phyloP scores from a whole-genome alignment of 2,113 vertebrate species.

The Castor canadensis region DNA sequence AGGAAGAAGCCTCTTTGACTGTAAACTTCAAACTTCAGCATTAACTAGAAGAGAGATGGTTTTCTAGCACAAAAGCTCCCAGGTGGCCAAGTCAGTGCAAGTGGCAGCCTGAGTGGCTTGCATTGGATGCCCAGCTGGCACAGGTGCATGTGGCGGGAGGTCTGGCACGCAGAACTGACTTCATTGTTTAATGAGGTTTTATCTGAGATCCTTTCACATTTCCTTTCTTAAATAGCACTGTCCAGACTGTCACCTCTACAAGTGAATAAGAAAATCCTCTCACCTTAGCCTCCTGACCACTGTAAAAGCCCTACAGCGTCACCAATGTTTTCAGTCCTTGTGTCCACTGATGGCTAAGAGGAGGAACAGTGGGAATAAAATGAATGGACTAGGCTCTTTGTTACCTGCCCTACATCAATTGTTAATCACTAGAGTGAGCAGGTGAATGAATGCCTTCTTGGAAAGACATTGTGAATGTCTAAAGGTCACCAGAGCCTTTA shows the following conservation, averaged over 20 bases:
- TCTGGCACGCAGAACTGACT: accelerated
- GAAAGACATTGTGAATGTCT: conserved; percentile 2
- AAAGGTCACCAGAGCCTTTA: conserved; percentile 33
- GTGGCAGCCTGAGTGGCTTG: accelerated
- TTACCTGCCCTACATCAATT: neutral
- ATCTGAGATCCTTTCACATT: neutral
- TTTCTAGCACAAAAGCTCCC: neutral
- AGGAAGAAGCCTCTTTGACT: neutral
- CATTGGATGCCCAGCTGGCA: neutral
- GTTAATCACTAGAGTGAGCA: neutral
- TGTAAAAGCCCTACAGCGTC: neutral
- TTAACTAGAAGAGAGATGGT: neutral
- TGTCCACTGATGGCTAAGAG: neutral
- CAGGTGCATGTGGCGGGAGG: accelerated
- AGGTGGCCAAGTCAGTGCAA: neutral
- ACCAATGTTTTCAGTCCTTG: neutral
- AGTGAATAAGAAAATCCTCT: neutral
- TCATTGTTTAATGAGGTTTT: neutral
- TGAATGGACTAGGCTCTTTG: neutral
- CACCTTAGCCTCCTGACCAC: neutral
- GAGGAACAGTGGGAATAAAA: neutral
- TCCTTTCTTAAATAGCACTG: neutral
- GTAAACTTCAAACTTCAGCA: neutral
- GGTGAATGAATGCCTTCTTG: neutral
- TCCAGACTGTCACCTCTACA: neutral